phyloP scores from a whole-genome alignment of 2,113 vertebrate genomes.

The Columbina picui region DNA sequence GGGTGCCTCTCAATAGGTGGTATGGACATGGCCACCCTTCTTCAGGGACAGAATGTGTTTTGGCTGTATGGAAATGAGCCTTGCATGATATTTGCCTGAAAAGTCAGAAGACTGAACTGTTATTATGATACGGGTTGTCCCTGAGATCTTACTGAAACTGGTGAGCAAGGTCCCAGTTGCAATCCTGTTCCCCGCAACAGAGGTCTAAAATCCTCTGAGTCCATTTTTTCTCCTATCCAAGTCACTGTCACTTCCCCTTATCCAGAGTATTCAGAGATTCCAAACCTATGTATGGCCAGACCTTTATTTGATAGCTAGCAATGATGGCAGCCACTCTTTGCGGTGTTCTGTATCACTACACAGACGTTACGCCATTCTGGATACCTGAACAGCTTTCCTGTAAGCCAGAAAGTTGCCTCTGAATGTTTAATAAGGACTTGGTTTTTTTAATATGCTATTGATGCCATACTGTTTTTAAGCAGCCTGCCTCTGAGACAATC shows the following conservation, averaged over 20 bases:
- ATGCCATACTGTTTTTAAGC: neutral
- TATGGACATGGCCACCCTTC: neutral
- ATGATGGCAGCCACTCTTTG: neutral
- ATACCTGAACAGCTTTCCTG: neutral
- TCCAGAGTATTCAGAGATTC: neutral
- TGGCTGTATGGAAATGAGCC: neutral
- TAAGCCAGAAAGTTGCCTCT: neutral
- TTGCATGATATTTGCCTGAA: neutral
- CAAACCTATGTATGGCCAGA: neutral
- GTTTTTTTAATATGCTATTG: neutral
- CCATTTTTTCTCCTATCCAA: neutral
- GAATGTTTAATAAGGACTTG: neutral
- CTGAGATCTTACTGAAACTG: neutral
- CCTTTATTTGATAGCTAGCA: neutral
- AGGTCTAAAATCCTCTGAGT: neutral
- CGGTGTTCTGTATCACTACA: neutral
- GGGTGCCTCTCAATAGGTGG: rapidly evolving
- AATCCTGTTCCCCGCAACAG: neutral
- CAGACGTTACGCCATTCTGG: neutral
- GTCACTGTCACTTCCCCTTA: neutral
- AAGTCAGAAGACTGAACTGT: neutral
- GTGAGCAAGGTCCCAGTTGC: neutral
- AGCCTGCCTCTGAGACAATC: neutral
- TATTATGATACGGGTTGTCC: neutral
- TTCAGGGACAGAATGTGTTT: neutral